Conservation (phyloP, 2,888 invertebrate genomes). For the Spisula subtruncata region DNA sequence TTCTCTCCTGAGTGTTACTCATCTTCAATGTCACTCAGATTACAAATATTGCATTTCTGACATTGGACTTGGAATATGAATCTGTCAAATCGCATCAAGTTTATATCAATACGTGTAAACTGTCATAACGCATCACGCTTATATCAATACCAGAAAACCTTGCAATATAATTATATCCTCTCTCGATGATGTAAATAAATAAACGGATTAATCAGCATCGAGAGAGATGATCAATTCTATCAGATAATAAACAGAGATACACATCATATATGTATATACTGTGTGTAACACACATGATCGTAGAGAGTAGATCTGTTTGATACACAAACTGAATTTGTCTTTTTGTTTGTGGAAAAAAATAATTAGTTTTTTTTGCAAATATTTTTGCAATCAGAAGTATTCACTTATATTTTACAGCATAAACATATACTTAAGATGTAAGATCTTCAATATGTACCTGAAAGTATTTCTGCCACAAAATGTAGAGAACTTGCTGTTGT, state of each 20-base stretch:
- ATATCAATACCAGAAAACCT: constrained; percentile 4
- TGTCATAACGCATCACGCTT: neutral
- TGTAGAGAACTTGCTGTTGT: too few relatives aligned
- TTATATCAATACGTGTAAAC: neutral
- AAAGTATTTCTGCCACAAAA: too few relatives aligned
- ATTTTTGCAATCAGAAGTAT: too few relatives aligned
- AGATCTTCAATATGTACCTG: too few relatives aligned
- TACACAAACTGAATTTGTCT: too few relatives aligned
- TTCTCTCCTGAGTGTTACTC: neutral
- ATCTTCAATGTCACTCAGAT: neutral
- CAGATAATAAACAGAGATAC: neutral
- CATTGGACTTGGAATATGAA: neutral
- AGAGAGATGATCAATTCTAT: neutral
- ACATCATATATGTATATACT: too few relatives aligned
- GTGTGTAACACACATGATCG: too few relatives aligned
- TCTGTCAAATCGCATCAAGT: neutral
- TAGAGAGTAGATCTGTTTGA: too few relatives aligned
- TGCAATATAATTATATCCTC: neutral
- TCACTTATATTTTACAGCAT: too few relatives aligned
- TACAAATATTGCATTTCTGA: neutral
- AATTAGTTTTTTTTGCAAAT: too few relatives aligned
- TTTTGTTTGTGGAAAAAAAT: too few relatives aligned
- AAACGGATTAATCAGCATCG: neutral
- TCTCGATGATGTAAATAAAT: neutral
- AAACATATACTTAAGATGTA: too few relatives aligned